Percentiles rank a stretch among this genome's conserved stretches.
phyloP scores from a whole-genome alignment of 1,140 invertebrate genomes.

The Anagrus nilaparvatae region DNA sequence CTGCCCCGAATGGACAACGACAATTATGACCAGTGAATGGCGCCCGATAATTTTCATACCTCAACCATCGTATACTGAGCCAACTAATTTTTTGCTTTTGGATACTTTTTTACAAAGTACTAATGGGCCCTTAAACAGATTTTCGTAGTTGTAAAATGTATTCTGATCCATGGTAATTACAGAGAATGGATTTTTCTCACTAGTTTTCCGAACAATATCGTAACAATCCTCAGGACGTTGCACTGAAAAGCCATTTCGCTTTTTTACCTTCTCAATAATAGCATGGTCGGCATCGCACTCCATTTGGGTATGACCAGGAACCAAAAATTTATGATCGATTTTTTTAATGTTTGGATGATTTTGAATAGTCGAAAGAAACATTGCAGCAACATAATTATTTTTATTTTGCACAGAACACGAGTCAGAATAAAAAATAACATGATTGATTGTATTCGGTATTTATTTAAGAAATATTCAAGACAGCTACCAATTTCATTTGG shows the following conservation, averaged over 20 bases:
- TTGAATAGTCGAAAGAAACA: conserved; percentile 17
- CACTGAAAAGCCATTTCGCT: background rate
- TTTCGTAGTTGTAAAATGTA: conserved; percentile 9
- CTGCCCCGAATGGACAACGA: too few species aligned
- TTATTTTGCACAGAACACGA: conserved; percentile 30
- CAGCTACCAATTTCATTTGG: background rate
- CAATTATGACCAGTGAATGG: too few species aligned
- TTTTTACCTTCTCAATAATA: conserved; percentile 21
- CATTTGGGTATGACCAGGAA: conserved; percentile 28
- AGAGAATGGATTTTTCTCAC: background rate
- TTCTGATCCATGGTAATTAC: conserved; percentile 8
- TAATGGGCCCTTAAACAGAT: conserved; percentile 1
- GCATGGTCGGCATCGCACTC: conserved; percentile 27
- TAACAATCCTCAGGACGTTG: conserved; percentile 15
- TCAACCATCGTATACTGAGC: conserved; percentile 9
- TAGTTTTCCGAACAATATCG: conserved; percentile 9
- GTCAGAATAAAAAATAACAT: conserved; percentile 28
- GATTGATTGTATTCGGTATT: conserved; percentile 15
- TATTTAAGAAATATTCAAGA: conserved; percentile 6
- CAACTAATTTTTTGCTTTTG: conserved; percentile 4
- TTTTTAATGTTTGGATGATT: conserved; percentile 15
- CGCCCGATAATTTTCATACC: conserved; percentile 12
- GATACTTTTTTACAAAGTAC: conserved; percentile 8
- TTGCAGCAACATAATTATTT: conserved; percentile 22
- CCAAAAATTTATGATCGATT: conserved; percentile 31